Evolutionary conservation across 2,113 vertebrate genomes (phyloP).

Genomic region (Apus apus): DNA sequence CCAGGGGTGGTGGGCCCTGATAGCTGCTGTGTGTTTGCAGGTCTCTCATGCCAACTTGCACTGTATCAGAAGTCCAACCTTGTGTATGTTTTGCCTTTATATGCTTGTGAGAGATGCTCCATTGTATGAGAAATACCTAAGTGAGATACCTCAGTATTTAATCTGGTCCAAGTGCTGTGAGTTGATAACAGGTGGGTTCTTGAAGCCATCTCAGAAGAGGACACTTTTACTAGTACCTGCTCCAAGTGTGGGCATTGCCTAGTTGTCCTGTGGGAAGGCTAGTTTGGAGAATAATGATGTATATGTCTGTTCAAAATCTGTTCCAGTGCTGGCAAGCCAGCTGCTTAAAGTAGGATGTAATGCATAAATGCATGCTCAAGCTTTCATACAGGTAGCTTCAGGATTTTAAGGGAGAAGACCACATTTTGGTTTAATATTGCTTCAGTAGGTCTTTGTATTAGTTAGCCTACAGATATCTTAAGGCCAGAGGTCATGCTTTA

Average conservation of each 20-base stretch:
- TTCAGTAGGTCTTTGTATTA: neutral
- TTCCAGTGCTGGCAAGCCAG: neutral
- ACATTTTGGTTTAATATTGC: neutral
- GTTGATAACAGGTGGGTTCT: neutral
- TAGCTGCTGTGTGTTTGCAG: neutral
- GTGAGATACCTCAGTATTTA: neutral
- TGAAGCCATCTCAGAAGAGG: neutral
- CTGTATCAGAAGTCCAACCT: neutral
- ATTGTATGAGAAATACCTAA: neutral
- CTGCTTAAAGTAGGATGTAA: neutral
- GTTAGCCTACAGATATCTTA: neutral
- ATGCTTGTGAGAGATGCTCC: neutral
- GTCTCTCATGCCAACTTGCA: neutral
- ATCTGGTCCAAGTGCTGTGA: neutral
- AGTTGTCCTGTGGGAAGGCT: neutral
- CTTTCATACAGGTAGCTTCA: neutral
- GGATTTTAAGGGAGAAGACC: neutral
- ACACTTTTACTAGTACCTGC: neutral
- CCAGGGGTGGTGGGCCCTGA: neutral
- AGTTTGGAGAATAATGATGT: neutral
- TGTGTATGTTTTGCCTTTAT: neutral
- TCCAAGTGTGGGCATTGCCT: neutral
- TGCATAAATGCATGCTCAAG: neutral
- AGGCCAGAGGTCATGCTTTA: neutral
- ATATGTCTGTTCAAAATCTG: rapidly evolving